These are phyloP conservation scores for Benitochromis conjunctus DNA, from an alignment of 2,113 vertebrate species.

Conservation along the genomic window DNA sequence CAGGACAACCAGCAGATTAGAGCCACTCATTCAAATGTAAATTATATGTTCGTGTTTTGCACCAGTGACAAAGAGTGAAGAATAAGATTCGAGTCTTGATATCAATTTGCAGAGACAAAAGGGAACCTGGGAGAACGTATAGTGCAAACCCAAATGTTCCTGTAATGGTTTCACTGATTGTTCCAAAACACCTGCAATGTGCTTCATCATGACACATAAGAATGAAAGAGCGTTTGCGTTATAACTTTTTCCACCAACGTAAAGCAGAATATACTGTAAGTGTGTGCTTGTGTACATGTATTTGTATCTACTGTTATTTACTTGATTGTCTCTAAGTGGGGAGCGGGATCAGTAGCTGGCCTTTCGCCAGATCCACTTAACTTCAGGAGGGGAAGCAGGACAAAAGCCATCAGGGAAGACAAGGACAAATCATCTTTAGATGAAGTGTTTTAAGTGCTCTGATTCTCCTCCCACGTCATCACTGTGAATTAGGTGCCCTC, in stretches of 20 bases:
- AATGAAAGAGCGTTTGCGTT: background rate
- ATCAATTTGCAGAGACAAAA: slow-evolving; percentile 29
- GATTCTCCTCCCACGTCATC: slow-evolving; percentile 60
- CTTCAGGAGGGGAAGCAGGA: slow-evolving; percentile 57
- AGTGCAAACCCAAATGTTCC: slow-evolving; percentile 20
- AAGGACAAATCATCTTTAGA: slow-evolving; percentile 78
- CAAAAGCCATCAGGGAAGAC: slow-evolving; percentile 69
- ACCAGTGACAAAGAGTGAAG: slow-evolving; percentile 1
- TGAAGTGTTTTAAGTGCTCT: slow-evolving; percentile 74
- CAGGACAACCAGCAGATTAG: background rate
- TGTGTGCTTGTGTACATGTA: background rate
- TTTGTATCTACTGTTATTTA: slow-evolving; percentile 46
- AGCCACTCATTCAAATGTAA: slow-evolving; percentile 28
- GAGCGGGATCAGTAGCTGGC: slow-evolving; percentile 59
- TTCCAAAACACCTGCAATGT: background rate
- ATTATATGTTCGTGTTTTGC: slow-evolving; percentile 17
- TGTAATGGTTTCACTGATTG: slow-evolving; percentile 32
- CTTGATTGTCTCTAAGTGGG: slow-evolving; percentile 68
- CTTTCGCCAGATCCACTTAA: slow-evolving; percentile 68
- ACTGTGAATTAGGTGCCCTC: slow-evolving; percentile 69
- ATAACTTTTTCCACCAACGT: background rate
- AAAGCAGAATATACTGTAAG: background rate
- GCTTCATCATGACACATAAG: background rate
- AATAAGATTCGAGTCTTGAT: slow-evolving; percentile 11
- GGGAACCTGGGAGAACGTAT: slow-evolving; percentile 8